Evolutionary conservation across 2,888 invertebrate species (phyloP), one percentile per base, ranked within the genome.

Genomic region (Marronus borbonicus): DNA sequence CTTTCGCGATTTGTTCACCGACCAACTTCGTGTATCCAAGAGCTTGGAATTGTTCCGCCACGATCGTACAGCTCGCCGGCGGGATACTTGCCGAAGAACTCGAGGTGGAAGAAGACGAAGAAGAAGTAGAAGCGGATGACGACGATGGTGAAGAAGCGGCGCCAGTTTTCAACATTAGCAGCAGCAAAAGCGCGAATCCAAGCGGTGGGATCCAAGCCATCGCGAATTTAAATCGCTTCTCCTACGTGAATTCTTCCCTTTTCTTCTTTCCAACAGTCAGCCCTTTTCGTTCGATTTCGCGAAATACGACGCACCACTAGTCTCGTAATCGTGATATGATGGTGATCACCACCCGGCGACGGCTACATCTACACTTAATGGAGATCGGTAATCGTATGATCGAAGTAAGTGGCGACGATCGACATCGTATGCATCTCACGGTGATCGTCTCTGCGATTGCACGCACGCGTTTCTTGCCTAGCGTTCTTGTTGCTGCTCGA

Each of bases 1-100:
- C 72, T 72, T 60, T 72, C 39, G 72, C 39, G 72, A 58, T 44
- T 39, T 72, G 72, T 31, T 31, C 62, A 8, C 31, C 62, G 31
- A 58, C 8, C 14, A 52, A 72, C 52, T 52, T 69, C 28, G 50
- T 12, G n/a, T 69, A 69, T 20, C 69, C 69, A 8, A 69, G 31
- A 3, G 69, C 10, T 52, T 50, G 69, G 31, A 69, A 69, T 8
- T 69, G 50, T 50, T 69, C 69, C 12, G 69, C 69, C 5, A 52
- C 28, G 10, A 52, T 24, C 58, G 72, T 17, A 17, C 58, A 72
- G 39, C 31, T 39, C 39, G 39, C 36, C 65, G 39, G n/a, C 10
- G 14, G 36, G 4, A 39, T 12, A 20, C 39, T 20, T 44, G 20
- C 39, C 39, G 39, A 36, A 44, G 44, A 20, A 12, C 17, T 20